Percentiles rank a stretch among this genome's conserved stretches.
These are phyloP conservation scores for Temnothorax nylanderi DNA, from an alignment of 1,140 invertebrate genomes.

Conservation along the genomic window DNA sequence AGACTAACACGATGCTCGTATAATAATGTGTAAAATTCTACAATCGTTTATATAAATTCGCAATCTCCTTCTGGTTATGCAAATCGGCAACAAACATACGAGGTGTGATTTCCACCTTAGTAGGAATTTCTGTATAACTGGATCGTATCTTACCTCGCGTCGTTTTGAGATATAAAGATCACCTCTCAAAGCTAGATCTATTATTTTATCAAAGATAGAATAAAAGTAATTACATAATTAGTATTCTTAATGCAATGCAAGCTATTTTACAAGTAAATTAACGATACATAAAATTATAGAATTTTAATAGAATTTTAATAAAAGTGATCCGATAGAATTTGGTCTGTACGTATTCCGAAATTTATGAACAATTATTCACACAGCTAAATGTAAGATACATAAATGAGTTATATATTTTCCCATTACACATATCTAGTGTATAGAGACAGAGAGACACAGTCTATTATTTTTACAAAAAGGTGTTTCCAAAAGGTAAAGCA, in stretches of 20 bases:
- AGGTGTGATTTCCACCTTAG: neutral
- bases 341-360: slow-evolving; percentile 9
- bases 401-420: slow-evolving; percentile 21
- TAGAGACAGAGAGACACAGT: slow-evolving; percentile 14
- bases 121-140: slow-evolving; percentile 12
- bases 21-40: slow-evolving; percentile 51
- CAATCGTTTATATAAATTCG: slow-evolving; percentile 48
- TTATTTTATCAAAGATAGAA: neutral
- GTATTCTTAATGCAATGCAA: neutral
- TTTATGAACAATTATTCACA: slow-evolving; percentile 3
- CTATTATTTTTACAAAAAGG: slow-evolving; percentile 47
- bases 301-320: slow-evolving; percentile 26
- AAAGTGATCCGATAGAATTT: neutral
- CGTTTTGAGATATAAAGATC: slow-evolving; percentile 19
- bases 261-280: slow-evolving; percentile 7
- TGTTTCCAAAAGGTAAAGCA: neutral
- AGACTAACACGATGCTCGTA: slow-evolving; percentile 37
- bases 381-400: neutral
- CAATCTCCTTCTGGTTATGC: slow-evolving; percentile 22
- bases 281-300: neutral
- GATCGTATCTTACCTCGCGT: neutral
- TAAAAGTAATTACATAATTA: slow-evolving; percentile 21
- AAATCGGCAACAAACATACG: slow-evolving; percentile 22
- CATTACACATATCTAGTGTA: slow-evolving; percentile 33
- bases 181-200: neutral